These are phyloP conservation scores for Chloropsis hardwickii DNA, from an alignment of 2,113 vertebrate species.

Conservation along the genomic window DNA sequence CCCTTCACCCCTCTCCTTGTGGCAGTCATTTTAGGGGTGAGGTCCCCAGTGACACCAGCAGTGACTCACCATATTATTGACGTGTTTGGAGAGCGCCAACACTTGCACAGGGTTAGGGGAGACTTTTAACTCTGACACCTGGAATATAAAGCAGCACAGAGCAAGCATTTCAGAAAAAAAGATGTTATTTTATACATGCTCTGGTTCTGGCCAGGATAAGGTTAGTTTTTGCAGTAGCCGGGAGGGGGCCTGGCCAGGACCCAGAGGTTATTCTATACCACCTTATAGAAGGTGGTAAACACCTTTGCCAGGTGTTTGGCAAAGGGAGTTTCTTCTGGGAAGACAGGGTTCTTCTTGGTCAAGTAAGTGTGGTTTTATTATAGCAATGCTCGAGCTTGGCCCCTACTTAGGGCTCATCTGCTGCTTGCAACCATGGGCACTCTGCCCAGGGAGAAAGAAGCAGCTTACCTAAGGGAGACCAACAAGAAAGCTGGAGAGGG, in stretches of 20 bases:
- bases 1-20: background rate
- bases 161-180: background rate
- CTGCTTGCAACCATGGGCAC: rapidly evolving
- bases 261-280: background rate
- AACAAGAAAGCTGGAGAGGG: background rate
- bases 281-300: too few relatives aligned
- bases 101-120: background rate
- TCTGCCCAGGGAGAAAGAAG: background rate
- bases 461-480: background rate
- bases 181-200: background rate
- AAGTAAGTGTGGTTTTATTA: background rate
- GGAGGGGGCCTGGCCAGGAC: background rate
- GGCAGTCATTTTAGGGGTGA: background rate
- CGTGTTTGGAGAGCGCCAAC: rapidly evolving
- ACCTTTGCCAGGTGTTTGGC: rapidly evolving
- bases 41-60: background rate
- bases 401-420: rapidly evolving
- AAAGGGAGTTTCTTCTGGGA: background rate
- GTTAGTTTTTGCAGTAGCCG: background rate
- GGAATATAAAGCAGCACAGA: background rate
- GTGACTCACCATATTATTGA: background rate
- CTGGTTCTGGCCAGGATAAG: background rate
- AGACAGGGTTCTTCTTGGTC: rapidly evolving
- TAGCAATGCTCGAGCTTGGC: background rate
- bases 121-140: background rate